Base-by-base conservation (phyloP, 2,113 vertebrate species). In the Callopanchax toddi region DNA sequence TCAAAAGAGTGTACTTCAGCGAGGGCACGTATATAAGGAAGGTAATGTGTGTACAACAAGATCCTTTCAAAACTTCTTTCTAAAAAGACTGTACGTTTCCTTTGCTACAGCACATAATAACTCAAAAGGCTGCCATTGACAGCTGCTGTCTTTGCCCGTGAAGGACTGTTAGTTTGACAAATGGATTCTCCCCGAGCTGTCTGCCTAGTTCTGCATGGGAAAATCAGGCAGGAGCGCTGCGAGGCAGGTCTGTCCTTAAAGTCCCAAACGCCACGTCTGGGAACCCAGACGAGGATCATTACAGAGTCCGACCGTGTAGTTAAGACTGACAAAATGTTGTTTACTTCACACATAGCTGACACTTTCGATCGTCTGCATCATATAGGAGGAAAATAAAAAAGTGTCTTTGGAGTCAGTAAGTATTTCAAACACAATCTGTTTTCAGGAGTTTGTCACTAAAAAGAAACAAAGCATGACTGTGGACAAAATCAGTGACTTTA, bases 111-210 rank as follows among this genome's bases (percentile, higher is more conserved):
- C 62, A 70, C 45, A 73, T 82, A 81, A 86, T 86, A 78, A 86
- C 54, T 83, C 82, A 86, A 74, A 76, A 63, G 37, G 23, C 62
- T 65, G 1, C 37, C 66, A 82, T 72, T 76, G 85, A 86, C 86
- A 82, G 78, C 10, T 6, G 71, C 11, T 73, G 80, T 81, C 83
- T 77, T 60, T 79, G 52, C 56, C 67, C 25, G 55, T 83, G 81
- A 81, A 78, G 76, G 72, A 23, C 73, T 64, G 50, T 12, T 58
- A 70, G 62, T 67, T 65, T 81, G 85, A 84, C 73, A 79, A 84
- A 86, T 85, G 62, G 67, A 72, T 80, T 64, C 36, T 71, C 66
- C 67, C 59, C 23, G 4, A 77, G 56, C 63, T 5, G 17, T 78
- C 69, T 58, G 72, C 76, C 80, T 79, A 53, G 67, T 71, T 77